A percentile compares a stretch with the other conserved stretches of the same genome.
Evolutionary conservation across 2,113 vertebrate genomes (phyloP).

Genomic region (Chloroceryle aenea): DNA sequence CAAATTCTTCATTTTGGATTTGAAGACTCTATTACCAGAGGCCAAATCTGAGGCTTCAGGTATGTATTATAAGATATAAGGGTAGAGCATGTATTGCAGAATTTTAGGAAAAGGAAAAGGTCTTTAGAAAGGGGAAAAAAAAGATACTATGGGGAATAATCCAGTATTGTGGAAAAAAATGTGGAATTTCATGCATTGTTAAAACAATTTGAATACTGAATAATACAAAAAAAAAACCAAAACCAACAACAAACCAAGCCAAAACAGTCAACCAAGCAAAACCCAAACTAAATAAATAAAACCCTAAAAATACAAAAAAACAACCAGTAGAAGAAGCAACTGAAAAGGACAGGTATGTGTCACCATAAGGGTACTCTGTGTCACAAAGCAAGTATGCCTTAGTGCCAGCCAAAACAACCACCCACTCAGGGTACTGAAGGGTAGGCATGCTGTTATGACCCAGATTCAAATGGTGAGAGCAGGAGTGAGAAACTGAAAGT

Average conservation of each 20-base stretch:
- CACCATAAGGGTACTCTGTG: slow-evolving; percentile 58
- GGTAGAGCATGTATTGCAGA: background rate
- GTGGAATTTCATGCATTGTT: background rate
- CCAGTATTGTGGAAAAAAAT: background rate
- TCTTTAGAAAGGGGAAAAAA: background rate
- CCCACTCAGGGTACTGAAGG: slow-evolving; percentile 57
- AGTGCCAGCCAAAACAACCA: slow-evolving; percentile 59
- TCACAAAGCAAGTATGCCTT: slow-evolving; percentile 40
- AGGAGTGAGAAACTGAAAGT: slow-evolving; percentile 71
- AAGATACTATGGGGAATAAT: background rate
- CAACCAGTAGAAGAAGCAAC: background rate
- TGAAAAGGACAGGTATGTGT: slow-evolving; percentile 56
- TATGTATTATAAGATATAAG: background rate
- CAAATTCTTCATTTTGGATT: background rate
- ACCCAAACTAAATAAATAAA: too few relatives aligned
- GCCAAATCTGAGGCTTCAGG: background rate
- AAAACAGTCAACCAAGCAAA: too few relatives aligned
- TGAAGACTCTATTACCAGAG: background rate
- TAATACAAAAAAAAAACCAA: background rate
- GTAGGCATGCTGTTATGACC: slow-evolving; percentile 70
- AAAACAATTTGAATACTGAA: background rate
- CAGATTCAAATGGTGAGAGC: slow-evolving; percentile 62
- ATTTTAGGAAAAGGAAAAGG: background rate
- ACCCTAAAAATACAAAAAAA: too few relatives aligned
- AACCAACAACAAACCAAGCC: too few relatives aligned